Evolutionary conservation across 2,113 vertebrate genomes (phyloP).

Genomic region (Rutilus rutilus): DNA sequence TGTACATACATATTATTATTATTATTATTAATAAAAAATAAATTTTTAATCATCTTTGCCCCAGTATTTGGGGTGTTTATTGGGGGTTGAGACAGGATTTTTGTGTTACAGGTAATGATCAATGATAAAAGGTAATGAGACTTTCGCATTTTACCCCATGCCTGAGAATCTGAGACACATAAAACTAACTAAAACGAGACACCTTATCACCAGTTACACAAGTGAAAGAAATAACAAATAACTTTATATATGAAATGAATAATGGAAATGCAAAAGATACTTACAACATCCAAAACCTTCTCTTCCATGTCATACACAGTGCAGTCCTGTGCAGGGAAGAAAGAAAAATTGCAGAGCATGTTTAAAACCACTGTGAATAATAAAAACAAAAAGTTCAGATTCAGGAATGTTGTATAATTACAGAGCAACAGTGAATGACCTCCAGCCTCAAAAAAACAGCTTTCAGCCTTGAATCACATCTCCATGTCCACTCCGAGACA

Average conservation of each 20-base stretch:
- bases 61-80: too few species aligned
- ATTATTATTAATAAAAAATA: too few species aligned
- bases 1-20: too few species aligned
- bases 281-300: conserved; percentile 93
- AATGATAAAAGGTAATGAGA: too few species aligned
- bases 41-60: too few species aligned
- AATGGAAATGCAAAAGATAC: conserved; percentile 63
- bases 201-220: too few species aligned
- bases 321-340: conserved; percentile 84
- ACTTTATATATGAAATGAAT: background rate
- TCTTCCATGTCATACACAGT: conserved; percentile 95
- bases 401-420: conserved; percentile 64
- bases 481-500: conserved; percentile 59
- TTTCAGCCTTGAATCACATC: conserved; percentile 62
- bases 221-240: background rate
- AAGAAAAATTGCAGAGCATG: conserved; percentile 39
- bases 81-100: too few species aligned
- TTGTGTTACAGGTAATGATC: too few species aligned
- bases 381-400: conserved; percentile 57
- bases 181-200: too few species aligned
- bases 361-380: conserved; percentile 14
- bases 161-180: too few species aligned
- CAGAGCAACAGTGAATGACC: conserved; percentile 59
- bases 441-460: conserved; percentile 68
- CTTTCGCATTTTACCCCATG: too few species aligned